Percentiles rank a stretch among this genome's conserved stretches.
Conservation (phyloP, 2,888 invertebrate genomes). For the Drosophila maculinotata region DNA sequence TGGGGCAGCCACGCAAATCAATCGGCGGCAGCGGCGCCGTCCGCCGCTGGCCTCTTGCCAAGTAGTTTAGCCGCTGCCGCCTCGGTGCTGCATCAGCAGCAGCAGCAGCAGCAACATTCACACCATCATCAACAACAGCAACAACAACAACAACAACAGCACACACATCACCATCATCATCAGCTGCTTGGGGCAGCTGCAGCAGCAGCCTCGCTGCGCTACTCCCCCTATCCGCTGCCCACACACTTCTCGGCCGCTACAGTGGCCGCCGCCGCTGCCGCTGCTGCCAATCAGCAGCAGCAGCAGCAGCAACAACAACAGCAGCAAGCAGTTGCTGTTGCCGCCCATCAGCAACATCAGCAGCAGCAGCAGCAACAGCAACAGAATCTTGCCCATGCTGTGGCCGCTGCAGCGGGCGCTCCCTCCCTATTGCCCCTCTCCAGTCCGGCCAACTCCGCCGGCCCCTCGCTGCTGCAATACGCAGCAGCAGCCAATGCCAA, state of each 20-base stretch:
- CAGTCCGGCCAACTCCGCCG: slow-evolving; percentile 72
- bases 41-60: slow-evolving; percentile 71
- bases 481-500: slow-evolving; percentile 87
- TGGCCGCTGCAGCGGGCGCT: slow-evolving; percentile 71
- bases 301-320: slow-evolving; percentile 81
- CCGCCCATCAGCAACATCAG: slow-evolving; percentile 78
- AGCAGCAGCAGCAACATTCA: slow-evolving; percentile 59
- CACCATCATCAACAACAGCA: slow-evolving; percentile 62
- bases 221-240: slow-evolving; percentile 88
- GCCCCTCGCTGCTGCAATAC: slow-evolving; percentile 86
- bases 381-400: slow-evolving; percentile 73
- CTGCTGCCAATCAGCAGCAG: slow-evolving; percentile 85
- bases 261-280: slow-evolving; percentile 81
- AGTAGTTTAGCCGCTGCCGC: slow-evolving; percentile 81
- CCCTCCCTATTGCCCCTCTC: slow-evolving; percentile 59
- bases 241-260: slow-evolving; percentile 84
- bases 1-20: slow-evolving; percentile 88
- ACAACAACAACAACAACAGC: slow-evolving; percentile 66
- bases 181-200: slow-evolving; percentile 60
- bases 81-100: slow-evolving; percentile 69
- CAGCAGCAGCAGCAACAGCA: slow-evolving; percentile 78
- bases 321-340: slow-evolving; percentile 71
- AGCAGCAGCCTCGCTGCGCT: slow-evolving; percentile 83
- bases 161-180: slow-evolving; percentile 59
- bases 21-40: slow-evolving; percentile 80